Evolutionary conservation across 1,140 invertebrate species (phyloP).

Genomic region (Samia ricini): DNA sequence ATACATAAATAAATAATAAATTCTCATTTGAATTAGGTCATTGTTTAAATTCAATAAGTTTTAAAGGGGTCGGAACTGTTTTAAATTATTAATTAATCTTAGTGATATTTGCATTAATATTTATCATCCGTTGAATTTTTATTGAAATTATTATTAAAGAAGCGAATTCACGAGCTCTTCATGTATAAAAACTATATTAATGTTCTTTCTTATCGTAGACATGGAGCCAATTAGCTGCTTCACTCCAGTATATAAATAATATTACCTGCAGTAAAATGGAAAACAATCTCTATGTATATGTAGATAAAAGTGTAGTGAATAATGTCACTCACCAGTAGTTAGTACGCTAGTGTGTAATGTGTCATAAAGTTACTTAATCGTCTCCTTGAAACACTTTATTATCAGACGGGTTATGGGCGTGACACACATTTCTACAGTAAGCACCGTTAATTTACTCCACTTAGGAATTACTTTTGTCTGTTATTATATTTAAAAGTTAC

Average conservation of each 20-base stretch:
- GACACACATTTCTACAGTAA: slow-evolving; percentile 58
- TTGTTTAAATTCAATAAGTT: too few species aligned
- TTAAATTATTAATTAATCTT: too few species aligned
- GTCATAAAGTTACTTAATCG: slow-evolving; percentile 58
- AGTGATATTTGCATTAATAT: background rate
- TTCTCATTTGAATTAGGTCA: too few species aligned
- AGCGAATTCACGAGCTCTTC: too few species aligned
- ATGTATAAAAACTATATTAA: background rate
- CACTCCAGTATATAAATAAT: background rate
- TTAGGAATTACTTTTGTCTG: slow-evolving; percentile 11
- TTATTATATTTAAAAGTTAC: background rate
- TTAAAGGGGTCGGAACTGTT: too few species aligned
- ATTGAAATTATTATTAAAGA: too few species aligned
- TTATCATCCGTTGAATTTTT: background rate
- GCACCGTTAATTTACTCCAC: slow-evolving; percentile 50
- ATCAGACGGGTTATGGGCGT: slow-evolving; percentile 62
- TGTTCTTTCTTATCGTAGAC: background rate
- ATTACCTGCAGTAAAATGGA: background rate
- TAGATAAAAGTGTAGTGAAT: slow-evolving; percentile 21
- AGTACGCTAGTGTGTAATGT: slow-evolving; percentile 28
- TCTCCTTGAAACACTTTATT: slow-evolving; percentile 70
- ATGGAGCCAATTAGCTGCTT: background rate
- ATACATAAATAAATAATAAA: too few species aligned
- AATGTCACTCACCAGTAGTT: too few species aligned
- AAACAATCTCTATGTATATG: slow-evolving; percentile 17